Conservation (phyloP, 2,113 vertebrate species). For the Gobiocypris rarus region DNA sequence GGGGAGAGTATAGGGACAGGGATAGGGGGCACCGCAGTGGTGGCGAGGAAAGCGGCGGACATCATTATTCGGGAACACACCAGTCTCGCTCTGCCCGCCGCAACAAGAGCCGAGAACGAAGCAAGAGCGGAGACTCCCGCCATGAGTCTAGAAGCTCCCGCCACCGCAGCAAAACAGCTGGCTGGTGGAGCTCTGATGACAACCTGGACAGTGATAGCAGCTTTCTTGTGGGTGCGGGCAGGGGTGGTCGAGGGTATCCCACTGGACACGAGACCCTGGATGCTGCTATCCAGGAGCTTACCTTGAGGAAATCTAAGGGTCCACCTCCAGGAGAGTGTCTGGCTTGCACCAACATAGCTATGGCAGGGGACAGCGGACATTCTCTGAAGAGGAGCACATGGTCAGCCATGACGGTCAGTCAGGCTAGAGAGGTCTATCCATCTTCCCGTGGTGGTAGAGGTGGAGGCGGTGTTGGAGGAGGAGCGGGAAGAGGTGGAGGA, state of each 20-base stretch:
- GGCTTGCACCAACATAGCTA: constrained; percentile 92
- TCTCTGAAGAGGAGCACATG: constrained; percentile 95
- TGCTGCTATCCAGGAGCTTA: constrained; percentile 95
- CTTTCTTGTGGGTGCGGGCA: constrained; percentile 82
- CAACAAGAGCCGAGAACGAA: constrained; percentile 87
- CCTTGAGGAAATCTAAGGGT: constrained; percentile 90
- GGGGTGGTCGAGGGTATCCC: constrained; percentile 69
- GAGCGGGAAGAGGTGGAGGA: constrained; percentile 29
- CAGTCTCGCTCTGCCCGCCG: constrained; percentile 85
- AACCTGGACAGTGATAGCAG: constrained; percentile 99
- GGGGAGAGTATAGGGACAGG: constrained; percentile 82
- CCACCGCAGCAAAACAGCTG: constrained; percentile 89
- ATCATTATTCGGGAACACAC: constrained; percentile 77
- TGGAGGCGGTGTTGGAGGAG: constrained; percentile 58
- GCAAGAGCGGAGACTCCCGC: constrained; percentile 93
- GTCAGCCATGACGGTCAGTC: constrained; percentile 98
- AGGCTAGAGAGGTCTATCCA: constrained; percentile 93
- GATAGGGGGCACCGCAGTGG: constrained; percentile 80
- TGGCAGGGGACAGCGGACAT: constrained; percentile 81
- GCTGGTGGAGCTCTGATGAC: constrained; percentile 99
- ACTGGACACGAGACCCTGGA: constrained; percentile 90
- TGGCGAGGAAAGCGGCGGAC: constrained; percentile 76
- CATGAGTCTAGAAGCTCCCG: constrained; percentile 80
- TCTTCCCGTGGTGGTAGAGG: constrained; percentile 71
- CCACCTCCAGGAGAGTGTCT: constrained; percentile 87